Evolutionary conservation across 2,888 invertebrate species (phyloP).

Genomic region (Lycocerus yunnanus): DNA sequence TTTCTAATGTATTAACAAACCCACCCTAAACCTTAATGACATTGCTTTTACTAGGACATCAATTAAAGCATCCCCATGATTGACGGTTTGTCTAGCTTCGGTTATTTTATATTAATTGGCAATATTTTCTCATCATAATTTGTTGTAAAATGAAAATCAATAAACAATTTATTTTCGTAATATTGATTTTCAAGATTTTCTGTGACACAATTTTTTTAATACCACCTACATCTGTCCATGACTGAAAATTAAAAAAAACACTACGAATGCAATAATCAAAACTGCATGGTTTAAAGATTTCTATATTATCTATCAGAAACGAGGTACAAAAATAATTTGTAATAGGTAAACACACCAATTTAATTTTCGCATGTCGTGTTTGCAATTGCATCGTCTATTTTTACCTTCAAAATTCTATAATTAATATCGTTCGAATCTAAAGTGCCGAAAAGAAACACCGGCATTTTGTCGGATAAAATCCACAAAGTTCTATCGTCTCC

Average conservation of each 20-base stretch:
- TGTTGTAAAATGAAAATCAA: not conserved
- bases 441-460: slow-evolving; percentile 68
- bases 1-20: slow-evolving; percentile 12
- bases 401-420: slow-evolving; percentile 60
- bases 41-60: slow-evolving; percentile 1
- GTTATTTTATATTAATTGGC: not conserved
- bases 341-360: not conserved
- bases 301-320: not conserved
- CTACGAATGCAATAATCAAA: too few species aligned
- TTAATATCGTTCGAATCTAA: slow-evolving; percentile 72
- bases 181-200: not conserved
- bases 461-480: slow-evolving; percentile 79
- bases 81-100: not conserved
- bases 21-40: slow-evolving; percentile 12
- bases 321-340: not conserved
- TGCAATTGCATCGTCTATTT: slow-evolving; percentile 53
- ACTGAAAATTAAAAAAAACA: too few species aligned
- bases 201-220: too few species aligned
- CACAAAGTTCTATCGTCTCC: slow-evolving; percentile 69
- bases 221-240: not conserved
- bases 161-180: not conserved
- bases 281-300: not conserved
- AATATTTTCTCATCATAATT: not conserved
- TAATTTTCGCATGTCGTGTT: slow-evolving; percentile 19
- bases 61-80: slow-evolving; percentile 6